These are phyloP conservation scores for Gobiocypris rarus DNA, from an alignment of 2,113 vertebrate species.

Conservation along the genomic window DNA sequence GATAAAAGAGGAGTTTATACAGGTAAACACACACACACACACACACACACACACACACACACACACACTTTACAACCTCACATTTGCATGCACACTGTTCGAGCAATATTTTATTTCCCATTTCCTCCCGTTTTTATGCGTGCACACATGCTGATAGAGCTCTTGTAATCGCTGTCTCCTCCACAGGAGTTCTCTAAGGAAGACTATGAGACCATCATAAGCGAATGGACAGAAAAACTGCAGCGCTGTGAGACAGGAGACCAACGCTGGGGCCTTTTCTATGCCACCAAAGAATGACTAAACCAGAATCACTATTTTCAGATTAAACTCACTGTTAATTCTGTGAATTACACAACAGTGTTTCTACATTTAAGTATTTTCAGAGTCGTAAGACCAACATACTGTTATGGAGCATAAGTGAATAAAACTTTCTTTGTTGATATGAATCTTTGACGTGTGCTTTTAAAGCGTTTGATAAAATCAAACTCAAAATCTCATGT, in stretches of 20 bases:
- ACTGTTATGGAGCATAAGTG: not conserved
- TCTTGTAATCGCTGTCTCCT: not conserved
- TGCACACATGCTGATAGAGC: too few species aligned
- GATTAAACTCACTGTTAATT: conserved; percentile 13
- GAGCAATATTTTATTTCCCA: not conserved
- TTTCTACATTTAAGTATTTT: not conserved
- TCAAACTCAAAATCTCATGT: not conserved
- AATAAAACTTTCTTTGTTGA: not conserved
- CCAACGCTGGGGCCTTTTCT: conserved; percentile 83
- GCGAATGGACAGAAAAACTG: conserved; percentile 80
- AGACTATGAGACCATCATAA: conserved; percentile 75
- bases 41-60: too few species aligned
- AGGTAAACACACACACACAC: too few species aligned
- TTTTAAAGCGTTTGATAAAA: not conserved
- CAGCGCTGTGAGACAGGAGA: conserved; percentile 78
- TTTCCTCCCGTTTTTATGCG: not conserved
- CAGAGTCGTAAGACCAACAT: not conserved
- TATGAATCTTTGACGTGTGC: not conserved
- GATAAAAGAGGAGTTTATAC: conserved; percentile 72
- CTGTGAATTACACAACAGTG: conserved; percentile 25
- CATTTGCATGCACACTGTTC: not conserved
- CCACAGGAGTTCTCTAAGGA: conserved; percentile 81
- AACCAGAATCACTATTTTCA: not conserved
- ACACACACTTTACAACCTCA: not conserved
- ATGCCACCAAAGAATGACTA: conserved; percentile 66